Evolutionary conservation across 2,888 invertebrate species (phyloP), one percentile per base, ranked within the genome.

Genomic region (Dorcus hopei): DNA sequence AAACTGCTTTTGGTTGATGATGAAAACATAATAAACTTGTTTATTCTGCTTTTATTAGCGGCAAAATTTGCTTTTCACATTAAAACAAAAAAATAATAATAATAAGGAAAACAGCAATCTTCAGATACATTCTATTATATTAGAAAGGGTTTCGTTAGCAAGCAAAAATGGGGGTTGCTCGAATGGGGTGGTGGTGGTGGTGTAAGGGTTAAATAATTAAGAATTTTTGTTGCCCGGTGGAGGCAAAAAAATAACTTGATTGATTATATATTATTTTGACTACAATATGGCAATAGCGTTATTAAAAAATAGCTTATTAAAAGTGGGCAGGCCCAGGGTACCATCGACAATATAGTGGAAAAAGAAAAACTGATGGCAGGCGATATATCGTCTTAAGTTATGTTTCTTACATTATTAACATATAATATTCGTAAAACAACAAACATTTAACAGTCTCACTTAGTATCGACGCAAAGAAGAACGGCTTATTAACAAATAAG

Each of bases 401-500:
- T 45, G 9, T 38, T 38, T 14, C 58, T 62, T 61, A 60, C 57
- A 61, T 58, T 56, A 64, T 62, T 62, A 64, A 64, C 62, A 41
- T 41, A 45, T 23, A 45, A 45, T 45, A 45, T 45, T 65, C 61
- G 61, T 62, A 62, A 61, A 65, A 65, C 65, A 67, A 67, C 64
- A 58, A 45, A 58, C 55, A 56, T 41, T 55, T 48, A 67, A 65
- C 67, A 67, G 64, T 66, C 64, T 65, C 63, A 63, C 58, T 57
- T 65, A 65, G 58, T 61, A 66, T 61, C 54, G 58, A 50, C 41
- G 33, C 7, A 9, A 43, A 9, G 16, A 5, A 40, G 45, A 47
- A 33, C 43, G 45, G 53, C 53, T 26, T 45, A 9, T n/a, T 11
- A 33, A 53, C 26, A 53, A 45, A 11, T 9, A 42, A 38, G 11